phyloP scores from a whole-genome alignment of 23 tunicate genomes.

The Ascidia mentula region DNA sequence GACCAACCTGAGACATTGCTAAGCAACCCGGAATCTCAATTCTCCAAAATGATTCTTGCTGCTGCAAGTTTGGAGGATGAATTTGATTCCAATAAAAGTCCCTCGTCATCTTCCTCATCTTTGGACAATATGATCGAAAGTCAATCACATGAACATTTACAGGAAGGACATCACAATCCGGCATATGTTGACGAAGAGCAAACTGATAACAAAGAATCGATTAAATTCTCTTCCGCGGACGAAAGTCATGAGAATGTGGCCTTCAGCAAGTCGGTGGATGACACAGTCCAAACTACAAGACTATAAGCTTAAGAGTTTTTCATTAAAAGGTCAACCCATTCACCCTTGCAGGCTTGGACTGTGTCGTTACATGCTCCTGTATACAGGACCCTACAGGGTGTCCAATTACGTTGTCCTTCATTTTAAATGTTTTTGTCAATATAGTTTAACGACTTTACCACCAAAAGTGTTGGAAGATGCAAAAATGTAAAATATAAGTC shows the following conservation, averaged over 20 bases:
- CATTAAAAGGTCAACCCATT: too few species aligned
- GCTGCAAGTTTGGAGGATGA: slow-evolving; percentile 25
- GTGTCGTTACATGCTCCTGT: too few species aligned
- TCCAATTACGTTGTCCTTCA: too few species aligned
- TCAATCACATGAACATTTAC: background rate
- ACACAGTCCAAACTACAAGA: too few species aligned
- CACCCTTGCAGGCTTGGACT: too few species aligned
- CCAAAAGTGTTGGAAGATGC: too few species aligned
- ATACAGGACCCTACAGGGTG: too few species aligned
- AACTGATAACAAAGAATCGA: background rate
- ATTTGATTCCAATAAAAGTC: background rate
- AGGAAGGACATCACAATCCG: background rate
- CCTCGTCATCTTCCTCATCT: background rate
- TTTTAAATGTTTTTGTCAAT: too few species aligned
- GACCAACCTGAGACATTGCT: slow-evolving; percentile 67
- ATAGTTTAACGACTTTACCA: too few species aligned
- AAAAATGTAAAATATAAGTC: too few species aligned
- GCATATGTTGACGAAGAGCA: background rate
- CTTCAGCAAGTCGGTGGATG: too few species aligned
- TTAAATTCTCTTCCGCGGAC: background rate
- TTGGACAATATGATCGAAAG: background rate
- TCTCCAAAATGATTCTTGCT: slow-evolving; percentile 56
- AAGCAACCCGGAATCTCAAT: slow-evolving; percentile 57
- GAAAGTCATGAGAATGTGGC: background rate
- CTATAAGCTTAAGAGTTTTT: too few species aligned